phyloP scores from a whole-genome alignment of 2,888 invertebrate genomes.

The Scaptomyza caliginosa region DNA sequence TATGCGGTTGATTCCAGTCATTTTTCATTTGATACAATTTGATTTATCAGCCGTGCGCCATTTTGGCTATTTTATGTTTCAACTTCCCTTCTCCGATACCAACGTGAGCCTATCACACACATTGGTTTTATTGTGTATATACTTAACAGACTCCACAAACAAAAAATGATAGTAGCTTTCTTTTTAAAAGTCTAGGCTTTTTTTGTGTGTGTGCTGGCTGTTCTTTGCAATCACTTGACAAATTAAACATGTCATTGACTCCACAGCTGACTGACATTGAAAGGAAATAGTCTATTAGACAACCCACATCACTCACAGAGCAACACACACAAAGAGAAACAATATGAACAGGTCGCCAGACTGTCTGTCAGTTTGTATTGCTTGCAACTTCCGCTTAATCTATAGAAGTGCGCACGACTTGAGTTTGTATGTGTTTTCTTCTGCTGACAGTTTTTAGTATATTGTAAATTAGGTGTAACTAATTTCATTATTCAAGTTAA shows the following conservation, averaged over 20 bases:
- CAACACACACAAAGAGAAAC: background rate
- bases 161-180: background rate
- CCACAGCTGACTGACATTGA: slow-evolving; percentile 39
- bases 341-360: slow-evolving; percentile 10
- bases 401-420: slow-evolving; percentile 11
- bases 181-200: slow-evolving; percentile 19
- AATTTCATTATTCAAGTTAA: slow-evolving; percentile 48
- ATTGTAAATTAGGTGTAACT: slow-evolving; percentile 31
- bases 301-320: slow-evolving; percentile 28
- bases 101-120: slow-evolving; percentile 20
- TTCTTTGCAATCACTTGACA: slow-evolving; percentile 45
- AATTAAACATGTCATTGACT: slow-evolving; percentile 65
- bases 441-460: background rate
- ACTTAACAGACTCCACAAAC: slow-evolving; percentile 5
- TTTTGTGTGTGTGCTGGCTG: background rate
- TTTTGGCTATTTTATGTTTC: background rate
- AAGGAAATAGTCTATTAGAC: slow-evolving; percentile 65
- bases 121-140: slow-evolving; percentile 16
- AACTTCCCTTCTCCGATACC: background rate
- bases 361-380: slow-evolving; percentile 20
- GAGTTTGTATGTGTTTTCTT: slow-evolving; percentile 34
- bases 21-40: slow-evolving; percentile 27
- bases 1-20: slow-evolving; percentile 11
- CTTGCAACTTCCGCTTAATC: slow-evolving; percentile 30
- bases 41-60: slow-evolving; percentile 20